Evolutionary conservation across 1,140 invertebrate genomes (phyloP), one percentile per base, ranked within the genome.

Genomic region (Drosophila tropicalis): DNA sequence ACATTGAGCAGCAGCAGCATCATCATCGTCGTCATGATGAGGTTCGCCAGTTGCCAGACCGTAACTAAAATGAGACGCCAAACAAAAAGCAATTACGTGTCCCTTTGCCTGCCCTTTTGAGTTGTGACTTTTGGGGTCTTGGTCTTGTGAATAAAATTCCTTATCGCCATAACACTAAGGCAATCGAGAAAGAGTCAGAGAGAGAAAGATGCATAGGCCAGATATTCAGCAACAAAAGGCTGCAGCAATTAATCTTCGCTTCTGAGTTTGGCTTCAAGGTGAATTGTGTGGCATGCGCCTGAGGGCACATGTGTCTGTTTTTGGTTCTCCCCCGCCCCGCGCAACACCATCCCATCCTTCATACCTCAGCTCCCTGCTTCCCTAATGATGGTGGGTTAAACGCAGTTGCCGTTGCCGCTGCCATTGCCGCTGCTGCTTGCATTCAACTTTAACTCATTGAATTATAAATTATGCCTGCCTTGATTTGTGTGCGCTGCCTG

Each of bases 21-120:
- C 73, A 77, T 71, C 62, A 66, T 29, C 22, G 54, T 13, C 29
- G 9, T 32, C 29, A 62, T 63, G 25, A 29, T 22, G 25, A 32
- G 22, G 41, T 63, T 44, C 10, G 60, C 41, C 62, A 75, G 81
- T 86, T 80, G 84, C 72, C 84, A 83, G 84, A 87, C 84, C 83
- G 83, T 87, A 87, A 89, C 84, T 87, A 87, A 87, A 87, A 87
- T 87, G 83, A 87, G 84, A 87, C 85, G 84, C 83, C 83, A 87
- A 89, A 89, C 84, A 87, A 87, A 87, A 83, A 80, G 83, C 83
- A 87, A 87, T 87, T 87, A 87, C 84, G 82, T 84, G 73, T 70
- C 75, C 62, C 44, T 51, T 22, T 83, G 80, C 80, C 71, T 71
- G 70, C 54, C 79, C 79, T 69, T 86, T 81, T 56, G 56, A 77